Evolutionary conservation across 64 coral and sea anemone genomes (phyloP), one percentile per base, ranked within the genome.

Genomic region (Exaiptasia diaphana): DNA sequence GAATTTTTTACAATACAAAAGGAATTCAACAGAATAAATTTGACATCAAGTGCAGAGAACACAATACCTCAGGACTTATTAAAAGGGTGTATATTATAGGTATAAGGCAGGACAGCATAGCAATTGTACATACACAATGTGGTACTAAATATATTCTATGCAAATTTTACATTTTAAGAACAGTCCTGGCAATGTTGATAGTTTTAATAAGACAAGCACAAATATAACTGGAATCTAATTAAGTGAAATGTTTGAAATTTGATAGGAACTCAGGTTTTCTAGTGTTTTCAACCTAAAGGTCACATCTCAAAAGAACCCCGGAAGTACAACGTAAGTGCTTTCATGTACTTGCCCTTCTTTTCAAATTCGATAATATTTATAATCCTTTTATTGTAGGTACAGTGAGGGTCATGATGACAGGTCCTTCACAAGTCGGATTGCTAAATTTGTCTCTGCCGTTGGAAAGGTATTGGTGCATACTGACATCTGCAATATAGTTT

Each of bases 381-480:
- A 46, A 46, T 8, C 15, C 43, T 46, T 46, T 46, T 37, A 26
- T 15, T 50, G 20, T 37, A 93, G 91, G 54, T 94, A 94, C 55
- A 94, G 91, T 30, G 91, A 94, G 52, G 91, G 91, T 4, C 80
- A 88, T 71, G 86, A 94, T 80, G 91, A 94, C 52, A 83, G 87
- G 5, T 89, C 91, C 0, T 89, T 94, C 63, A 85, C 73, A 23
- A 94, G 86, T 23, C 86, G 85, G 29, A 80, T 94, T 62, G 91
- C 91, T 31, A 94, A 89, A 42, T 61, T 94, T 5, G 91, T 94
- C 40, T 86, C 91, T 44, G 81, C 91, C 18, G 85, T 67, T 41
- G 91, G 91, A 83, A 94, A 94, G 91, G 91, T 94, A 70, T 80
- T 32, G n/a, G n/a, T n/a, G n/a, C n/a, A n/a, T n/a, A n/a, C n/a